Percentiles rank a stretch among this genome's conserved stretches.
These are phyloP conservation scores for Poecilobothrus nobilitatus DNA, from an alignment of 2,888 invertebrate species.

Conservation along the genomic window DNA sequence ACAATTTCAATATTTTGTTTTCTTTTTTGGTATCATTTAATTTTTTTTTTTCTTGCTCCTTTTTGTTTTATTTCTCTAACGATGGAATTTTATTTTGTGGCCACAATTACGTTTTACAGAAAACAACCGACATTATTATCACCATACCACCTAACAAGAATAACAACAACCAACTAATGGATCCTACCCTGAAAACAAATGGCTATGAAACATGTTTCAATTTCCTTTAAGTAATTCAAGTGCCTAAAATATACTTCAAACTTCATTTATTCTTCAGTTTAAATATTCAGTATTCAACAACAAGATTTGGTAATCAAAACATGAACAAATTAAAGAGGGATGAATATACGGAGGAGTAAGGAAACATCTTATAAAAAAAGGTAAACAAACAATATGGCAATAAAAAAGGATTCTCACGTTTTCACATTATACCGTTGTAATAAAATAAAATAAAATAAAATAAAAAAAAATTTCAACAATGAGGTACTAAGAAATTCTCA, in stretches of 20 bases:
- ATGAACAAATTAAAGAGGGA: too few species aligned
- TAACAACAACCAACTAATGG: too few species aligned
- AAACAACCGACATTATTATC: too few species aligned
- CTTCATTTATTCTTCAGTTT: neutral
- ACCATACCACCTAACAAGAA: too few species aligned
- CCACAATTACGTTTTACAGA: too few species aligned
- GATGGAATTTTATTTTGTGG: too few species aligned
- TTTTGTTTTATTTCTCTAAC: too few species aligned
- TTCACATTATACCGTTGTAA: slow-evolving; percentile 6
- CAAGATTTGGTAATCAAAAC: too few species aligned
- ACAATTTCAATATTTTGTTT: neutral
- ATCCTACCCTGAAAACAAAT: too few species aligned
- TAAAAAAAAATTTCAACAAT: neutral
- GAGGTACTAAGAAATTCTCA: neutral
- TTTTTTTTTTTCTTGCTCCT: too few species aligned
- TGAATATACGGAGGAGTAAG: neutral
- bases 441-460: neutral
- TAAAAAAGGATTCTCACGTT: slow-evolving; percentile 6
- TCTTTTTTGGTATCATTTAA: neutral
- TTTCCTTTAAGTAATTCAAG: neutral
- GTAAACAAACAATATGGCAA: slow-evolving; percentile 3
- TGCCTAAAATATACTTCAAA: too few species aligned
- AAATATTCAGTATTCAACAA: neutral
- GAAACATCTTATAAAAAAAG: neutral
- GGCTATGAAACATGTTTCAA: neutral